Evolutionary conservation across 2,113 vertebrate species (phyloP).

Genomic region (Nothobranchius kuhntae): DNA sequence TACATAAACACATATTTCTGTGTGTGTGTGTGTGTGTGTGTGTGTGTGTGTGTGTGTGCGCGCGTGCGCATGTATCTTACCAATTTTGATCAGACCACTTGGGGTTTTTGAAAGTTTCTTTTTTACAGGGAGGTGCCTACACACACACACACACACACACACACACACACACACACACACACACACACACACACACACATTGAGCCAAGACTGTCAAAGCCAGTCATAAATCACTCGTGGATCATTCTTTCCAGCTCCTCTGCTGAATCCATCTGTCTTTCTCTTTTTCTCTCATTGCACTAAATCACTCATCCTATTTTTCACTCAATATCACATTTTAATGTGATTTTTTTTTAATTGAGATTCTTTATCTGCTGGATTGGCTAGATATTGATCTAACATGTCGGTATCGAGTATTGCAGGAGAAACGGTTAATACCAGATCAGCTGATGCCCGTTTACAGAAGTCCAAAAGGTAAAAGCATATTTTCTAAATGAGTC

Average conservation of each 20-base stretch:
- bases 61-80: slow-evolving; percentile 21
- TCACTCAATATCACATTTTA: not conserved
- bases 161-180: not conserved
- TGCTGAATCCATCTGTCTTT: slow-evolving; percentile 47
- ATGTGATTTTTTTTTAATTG: not conserved
- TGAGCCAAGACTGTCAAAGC: slow-evolving; percentile 59
- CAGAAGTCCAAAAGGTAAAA: not conserved
- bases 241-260: slow-evolving; percentile 57
- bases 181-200: slow-evolving; percentile 13
- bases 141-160: slow-evolving; percentile 7
- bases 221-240: slow-evolving; percentile 64
- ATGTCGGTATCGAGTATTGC: too few species aligned
- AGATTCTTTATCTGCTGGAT: not conserved
- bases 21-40: slow-evolving; percentile 9
- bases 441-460: too few species aligned
- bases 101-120: slow-evolving; percentile 44
- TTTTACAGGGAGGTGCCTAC: slow-evolving; percentile 30
- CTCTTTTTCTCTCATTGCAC: slow-evolving; percentile 7
- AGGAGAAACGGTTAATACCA: too few species aligned
- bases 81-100: slow-evolving; percentile 61
- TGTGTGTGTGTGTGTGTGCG: not conserved
- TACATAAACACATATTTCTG: not conserved
- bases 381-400: too few species aligned
- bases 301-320: not conserved
- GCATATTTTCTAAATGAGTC: slow-evolving; percentile 1